Conservation (phyloP, 2,113 vertebrate genomes). For the Erinaceus europaeus region DNA sequence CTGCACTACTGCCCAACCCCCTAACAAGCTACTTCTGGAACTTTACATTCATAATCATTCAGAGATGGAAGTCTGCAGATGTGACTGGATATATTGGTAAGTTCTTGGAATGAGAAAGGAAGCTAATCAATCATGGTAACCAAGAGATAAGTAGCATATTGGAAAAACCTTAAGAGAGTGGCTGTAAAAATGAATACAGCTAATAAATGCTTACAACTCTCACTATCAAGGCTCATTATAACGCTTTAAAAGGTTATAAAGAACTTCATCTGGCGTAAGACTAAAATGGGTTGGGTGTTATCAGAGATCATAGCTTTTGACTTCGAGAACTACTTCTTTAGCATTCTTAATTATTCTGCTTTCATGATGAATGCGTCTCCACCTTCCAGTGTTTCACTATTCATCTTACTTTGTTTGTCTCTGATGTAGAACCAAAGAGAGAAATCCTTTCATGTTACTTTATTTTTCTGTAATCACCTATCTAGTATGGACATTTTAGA, state of each 20-base stretch:
- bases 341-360: not conserved
- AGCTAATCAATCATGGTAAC: not conserved
- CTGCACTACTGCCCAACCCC: too few relatives aligned
- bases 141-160: too few relatives aligned
- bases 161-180: not conserved
- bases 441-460: not conserved
- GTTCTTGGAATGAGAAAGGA: not conserved
- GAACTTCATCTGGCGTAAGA: not conserved
- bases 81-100: not conserved
- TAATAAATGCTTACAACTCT: not conserved
- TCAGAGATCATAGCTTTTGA: not conserved
- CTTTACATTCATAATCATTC: not conserved
- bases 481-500: not conserved
- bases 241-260: not conserved
- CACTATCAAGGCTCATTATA: too few relatives aligned
- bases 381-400: not conserved
- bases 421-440: not conserved
- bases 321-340: not conserved
- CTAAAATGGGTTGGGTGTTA: not conserved
- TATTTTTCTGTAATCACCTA: not conserved
- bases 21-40: too few relatives aligned
- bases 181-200: not conserved
- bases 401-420: not conserved
- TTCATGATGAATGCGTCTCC: not conserved
- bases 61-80: not conserved